Base-by-base conservation (phyloP, 2,888 invertebrate genomes). In the Adineta ricciae region DNA sequence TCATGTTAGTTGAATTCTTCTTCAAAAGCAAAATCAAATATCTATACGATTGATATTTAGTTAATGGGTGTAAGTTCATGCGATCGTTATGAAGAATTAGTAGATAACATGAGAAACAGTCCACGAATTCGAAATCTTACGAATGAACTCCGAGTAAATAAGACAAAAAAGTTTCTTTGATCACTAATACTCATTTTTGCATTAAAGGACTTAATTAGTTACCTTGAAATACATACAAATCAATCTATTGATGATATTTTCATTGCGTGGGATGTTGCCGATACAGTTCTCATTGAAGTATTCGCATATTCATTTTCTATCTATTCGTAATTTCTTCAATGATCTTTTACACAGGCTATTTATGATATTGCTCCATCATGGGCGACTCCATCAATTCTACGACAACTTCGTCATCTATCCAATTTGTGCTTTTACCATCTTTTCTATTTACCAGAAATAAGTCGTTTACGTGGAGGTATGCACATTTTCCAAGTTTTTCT, bases 211-310 rank as follows among this genome's bases (percentile, higher is more conserved):
- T 11, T 85, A 24, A 19, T 85, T 52, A 52, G 78, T 24, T n/a
- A n/a, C 52, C 54, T 82, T 16, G 84, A 85, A 46, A 84, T 41
- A 49, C 46, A 84, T 46, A 78, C 83, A 36, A 73, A 83, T 32
- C 83, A 56, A 52, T 41, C 52, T 11, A 73, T 64, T 14, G 49
- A 73, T 4, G 83, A 83, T 82, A 41, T 85, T 24, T 49, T 85
- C 27, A 56, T 83, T 73, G 72, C 83, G 49, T 85, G 85, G 85
- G 83, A 84, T 46, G 72, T 85, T 49, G 85, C 85, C 11, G 85
- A 85, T 56, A 54, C 84, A 19, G 84, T 84, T 16, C 41, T 52
- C 4, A 85, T 85, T 56, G 85, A 85, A 27, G 85, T 85, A 36
- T 9, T 14, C n/a, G n/a, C n/a, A n/a, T n/a, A n/a, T n/a, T n/a